A percentile compares a stretch with the other conserved stretches of the same genome.
Evolutionary conservation across 2,113 vertebrate species (phyloP).

Genomic region (Chloroceryle aenea): DNA sequence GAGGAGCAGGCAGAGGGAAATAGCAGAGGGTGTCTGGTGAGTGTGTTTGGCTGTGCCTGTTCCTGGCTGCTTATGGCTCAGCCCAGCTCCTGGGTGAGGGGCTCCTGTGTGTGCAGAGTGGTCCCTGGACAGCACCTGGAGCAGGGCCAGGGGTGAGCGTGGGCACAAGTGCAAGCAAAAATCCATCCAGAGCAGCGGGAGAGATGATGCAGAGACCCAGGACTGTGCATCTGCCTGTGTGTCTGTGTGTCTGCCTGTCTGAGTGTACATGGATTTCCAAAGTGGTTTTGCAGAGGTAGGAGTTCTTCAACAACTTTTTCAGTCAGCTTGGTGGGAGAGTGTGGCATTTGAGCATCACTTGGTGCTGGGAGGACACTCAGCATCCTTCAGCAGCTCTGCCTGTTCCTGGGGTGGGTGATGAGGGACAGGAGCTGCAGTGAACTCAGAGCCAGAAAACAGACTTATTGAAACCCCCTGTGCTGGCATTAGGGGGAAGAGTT

Average conservation of each 20-base stretch:
- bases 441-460: neutral
- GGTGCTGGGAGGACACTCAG: neutral
- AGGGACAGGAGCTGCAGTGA: neutral
- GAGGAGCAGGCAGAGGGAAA: neutral
- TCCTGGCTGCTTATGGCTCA: neutral
- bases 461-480: neutral
- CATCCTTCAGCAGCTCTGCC: neutral
- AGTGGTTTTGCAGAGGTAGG: neutral
- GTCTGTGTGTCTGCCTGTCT: neutral
- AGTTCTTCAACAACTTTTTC: neutral
- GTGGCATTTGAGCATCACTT: neutral
- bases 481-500: neutral
- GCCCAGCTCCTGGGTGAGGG: neutral
- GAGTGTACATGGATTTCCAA: too few species aligned
- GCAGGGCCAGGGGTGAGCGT: fast-evolving
- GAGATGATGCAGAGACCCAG: neutral
- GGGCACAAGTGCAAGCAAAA: fast-evolving
- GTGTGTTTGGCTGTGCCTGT: neutral
- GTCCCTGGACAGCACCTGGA: neutral
- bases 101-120: neutral
- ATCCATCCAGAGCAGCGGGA: neutral
- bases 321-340: neutral
- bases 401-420: neutral
- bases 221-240: too few species aligned
- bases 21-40: neutral